Conservation (phyloP, 2,797 vertebrate genomes). For the Fundulus diaphanus region DNA sequence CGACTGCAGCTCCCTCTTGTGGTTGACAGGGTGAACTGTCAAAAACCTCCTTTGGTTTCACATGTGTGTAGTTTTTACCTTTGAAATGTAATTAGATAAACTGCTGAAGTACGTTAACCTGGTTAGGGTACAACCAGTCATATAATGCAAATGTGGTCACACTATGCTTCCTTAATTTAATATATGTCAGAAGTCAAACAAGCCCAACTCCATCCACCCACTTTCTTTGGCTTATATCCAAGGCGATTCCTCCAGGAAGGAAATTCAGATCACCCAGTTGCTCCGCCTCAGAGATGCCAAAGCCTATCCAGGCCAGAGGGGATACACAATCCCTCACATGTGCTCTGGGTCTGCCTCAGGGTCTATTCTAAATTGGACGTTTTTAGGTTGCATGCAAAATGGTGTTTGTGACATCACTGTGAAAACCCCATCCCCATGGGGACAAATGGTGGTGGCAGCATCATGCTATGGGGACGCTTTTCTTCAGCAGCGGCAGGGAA, state of each 20-base stretch:
- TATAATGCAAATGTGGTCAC: background rate
- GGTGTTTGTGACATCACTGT: no score
- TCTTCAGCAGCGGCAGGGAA: background rate
- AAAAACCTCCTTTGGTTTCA: background rate
- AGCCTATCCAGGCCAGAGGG: background rate
- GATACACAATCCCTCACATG: background rate
- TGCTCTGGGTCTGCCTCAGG: no score
- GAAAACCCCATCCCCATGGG: no score
- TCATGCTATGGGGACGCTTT: background rate
- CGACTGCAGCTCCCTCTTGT: constrained; percentile 61
- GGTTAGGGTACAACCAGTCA: background rate
- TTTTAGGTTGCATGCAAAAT: no score
- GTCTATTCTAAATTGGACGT: no score
- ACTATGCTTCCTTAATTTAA: background rate
- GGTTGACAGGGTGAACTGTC: constrained; percentile 40
- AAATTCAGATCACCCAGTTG: background rate
- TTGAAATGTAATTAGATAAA: background rate
- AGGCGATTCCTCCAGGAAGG: background rate
- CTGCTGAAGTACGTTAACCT: background rate
- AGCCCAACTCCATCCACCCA: background rate
- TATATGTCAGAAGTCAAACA: background rate
- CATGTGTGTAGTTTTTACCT: background rate
- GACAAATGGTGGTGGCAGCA: no score
- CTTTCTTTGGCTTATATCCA: background rate
- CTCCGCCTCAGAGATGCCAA: background rate